A percentile compares a stretch with the other conserved stretches of the same genome.
Evolutionary conservation across 2,113 vertebrate species (phyloP).

Genomic region (Pterocles gutturalis): DNA sequence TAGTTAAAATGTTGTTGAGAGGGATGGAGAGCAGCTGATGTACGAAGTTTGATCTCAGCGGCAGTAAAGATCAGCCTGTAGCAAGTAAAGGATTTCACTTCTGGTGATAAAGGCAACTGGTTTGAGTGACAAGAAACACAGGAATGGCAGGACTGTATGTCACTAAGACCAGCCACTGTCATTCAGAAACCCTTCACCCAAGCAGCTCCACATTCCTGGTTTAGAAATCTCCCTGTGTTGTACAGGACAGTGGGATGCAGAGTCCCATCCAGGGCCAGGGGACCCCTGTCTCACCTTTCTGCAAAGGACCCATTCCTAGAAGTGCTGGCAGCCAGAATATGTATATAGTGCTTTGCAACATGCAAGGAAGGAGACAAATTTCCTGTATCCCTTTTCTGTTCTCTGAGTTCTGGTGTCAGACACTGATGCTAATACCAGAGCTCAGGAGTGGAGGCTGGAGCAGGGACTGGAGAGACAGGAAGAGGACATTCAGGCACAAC

Average conservation of each 20-base stretch:
- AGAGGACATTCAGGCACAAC: neutral
- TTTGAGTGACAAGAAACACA: neutral
- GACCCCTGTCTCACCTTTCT: neutral
- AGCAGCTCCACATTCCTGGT: neutral
- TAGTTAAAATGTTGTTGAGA: conserved; percentile 4
- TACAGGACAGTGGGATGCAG: neutral
- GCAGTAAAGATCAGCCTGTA: neutral
- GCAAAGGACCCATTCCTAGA: neutral
- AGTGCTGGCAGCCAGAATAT: neutral
- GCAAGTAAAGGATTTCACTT: neutral
- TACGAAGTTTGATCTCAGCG: neutral
- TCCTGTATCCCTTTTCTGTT: neutral
- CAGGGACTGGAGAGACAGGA: neutral
- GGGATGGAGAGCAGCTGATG: neutral
- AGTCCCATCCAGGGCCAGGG: neutral
- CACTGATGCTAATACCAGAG: neutral
- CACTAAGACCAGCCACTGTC: neutral
- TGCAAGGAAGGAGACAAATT: neutral
- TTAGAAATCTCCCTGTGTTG: neutral
- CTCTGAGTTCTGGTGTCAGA: neutral
- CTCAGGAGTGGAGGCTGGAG: neutral
- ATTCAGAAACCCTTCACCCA: neutral
- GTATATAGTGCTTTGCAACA: neutral
- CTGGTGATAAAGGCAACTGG: neutral
- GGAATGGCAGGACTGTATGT: neutral